Evolutionary conservation across 2,797 vertebrate genomes (phyloP), one percentile per base, ranked within the genome.

Genomic region (Megaceryle alcyon): DNA sequence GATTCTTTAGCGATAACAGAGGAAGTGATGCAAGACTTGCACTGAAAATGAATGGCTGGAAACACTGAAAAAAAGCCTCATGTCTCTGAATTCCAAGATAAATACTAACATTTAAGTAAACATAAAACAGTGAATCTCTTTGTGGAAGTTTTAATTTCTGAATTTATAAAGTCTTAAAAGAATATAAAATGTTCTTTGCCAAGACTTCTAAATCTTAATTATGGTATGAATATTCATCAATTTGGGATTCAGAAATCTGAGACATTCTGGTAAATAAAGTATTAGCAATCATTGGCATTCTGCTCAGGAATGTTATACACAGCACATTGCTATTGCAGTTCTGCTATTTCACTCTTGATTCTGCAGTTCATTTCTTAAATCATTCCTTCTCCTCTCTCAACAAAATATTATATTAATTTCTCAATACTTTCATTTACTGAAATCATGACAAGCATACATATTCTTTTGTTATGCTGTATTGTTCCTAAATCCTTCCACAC

Each of bases 71-170:
- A 1, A 14, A 33, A 65, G 21, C 20, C 73, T 90, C 33, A 60
- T 65, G 92, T 93, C 82, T 90, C 86, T 41, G 53, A 94, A 91
- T 77, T 87, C 66, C 84, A 80, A 53, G 51, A 61, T 49, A 70
- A 88, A 77, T 37, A 57, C 17, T 43, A 21, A 46, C 39, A 60
- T 33, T 73, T 49, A 51, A 44, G 26, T 8, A 41, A 9, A 60
- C 48, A 77, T 16, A 57, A 51, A n/a, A 48, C 60, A 28, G 4
- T 5, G n/a, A 43, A 39, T 31, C 5, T 56, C 37, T 69, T 39
- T 15, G 43, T 0, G 4, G 75, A 5, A 13, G 56, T 4, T 72
- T 76, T 56, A 44, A n/a, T 35, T 77, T 63, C 19, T 64, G 25
- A 77, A 77, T 33, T 46, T 43, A 54, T 28, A 68, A 76, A 57